These are phyloP conservation scores for Coboldia fuscipes DNA, from an alignment of 1,140 invertebrate genomes.

Conservation along the genomic window DNA sequence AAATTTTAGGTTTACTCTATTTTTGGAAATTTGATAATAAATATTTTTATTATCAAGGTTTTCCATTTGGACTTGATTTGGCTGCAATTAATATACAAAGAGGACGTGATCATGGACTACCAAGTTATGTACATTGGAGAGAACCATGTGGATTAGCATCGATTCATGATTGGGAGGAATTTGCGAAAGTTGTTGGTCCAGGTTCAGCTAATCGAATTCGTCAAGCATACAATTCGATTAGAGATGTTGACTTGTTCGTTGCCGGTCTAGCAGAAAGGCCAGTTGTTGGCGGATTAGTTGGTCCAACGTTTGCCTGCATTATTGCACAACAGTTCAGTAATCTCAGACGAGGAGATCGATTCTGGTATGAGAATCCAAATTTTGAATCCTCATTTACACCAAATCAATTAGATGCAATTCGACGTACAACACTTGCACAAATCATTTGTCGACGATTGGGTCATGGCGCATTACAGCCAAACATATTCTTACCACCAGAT, in stretches of 20 bases:
- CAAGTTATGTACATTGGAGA: conserved; percentile 61
- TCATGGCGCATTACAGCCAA: conserved; percentile 18
- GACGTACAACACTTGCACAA: conserved; percentile 54
- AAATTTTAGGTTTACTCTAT: no score
- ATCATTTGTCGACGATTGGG: conserved; percentile 46
- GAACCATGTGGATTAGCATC: conserved; percentile 53
- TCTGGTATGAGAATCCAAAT: conserved; percentile 74
- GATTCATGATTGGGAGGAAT: conserved; percentile 51
- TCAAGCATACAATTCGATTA: conserved; percentile 42
- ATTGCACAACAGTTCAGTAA: conserved; percentile 83
- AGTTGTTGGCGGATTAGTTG: conserved; percentile 63
- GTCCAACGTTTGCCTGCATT: conserved; percentile 90
- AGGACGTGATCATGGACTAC: conserved; percentile 75
- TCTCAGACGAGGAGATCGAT: conserved; percentile 71
- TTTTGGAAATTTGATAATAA: conserved; percentile 1
- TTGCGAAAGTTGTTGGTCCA: conserved; percentile 44
- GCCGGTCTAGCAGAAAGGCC: conserved; percentile 68
- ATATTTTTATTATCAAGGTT: conserved; percentile 15
- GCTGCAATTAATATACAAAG: conserved; percentile 77
- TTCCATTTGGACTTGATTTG: conserved; percentile 65
- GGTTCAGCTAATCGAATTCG: conserved; percentile 38
- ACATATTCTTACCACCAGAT: conserved; percentile 16
- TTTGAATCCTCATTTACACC: conserved; percentile 52
- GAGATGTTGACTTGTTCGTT: conserved; percentile 82
- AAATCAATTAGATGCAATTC: conserved; percentile 70